Percentiles rank a stretch among this genome's conserved stretches.
Evolutionary conservation across 2,113 vertebrate species (phyloP).

Genomic region (Sterrhoptilus dennistouni): DNA sequence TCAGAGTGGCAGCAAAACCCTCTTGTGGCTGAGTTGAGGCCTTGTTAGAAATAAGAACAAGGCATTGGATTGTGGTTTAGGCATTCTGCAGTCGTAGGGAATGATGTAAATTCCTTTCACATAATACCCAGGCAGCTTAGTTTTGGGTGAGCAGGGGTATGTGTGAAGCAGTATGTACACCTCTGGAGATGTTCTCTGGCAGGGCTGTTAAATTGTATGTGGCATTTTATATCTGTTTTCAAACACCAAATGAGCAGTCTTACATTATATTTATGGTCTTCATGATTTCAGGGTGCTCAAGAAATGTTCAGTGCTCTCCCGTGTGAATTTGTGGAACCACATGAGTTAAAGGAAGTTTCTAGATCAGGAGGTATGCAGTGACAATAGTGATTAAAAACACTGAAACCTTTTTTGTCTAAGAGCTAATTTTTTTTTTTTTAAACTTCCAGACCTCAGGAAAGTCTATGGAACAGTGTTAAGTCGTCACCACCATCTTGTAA

Average conservation of each 20-base stretch:
- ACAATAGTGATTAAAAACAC: neutral
- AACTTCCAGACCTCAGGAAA: conserved; percentile 85
- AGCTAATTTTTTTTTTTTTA: neutral
- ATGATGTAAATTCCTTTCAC: neutral
- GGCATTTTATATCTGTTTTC: neutral
- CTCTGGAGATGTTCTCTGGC: neutral
- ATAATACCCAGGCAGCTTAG: neutral
- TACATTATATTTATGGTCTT: neutral
- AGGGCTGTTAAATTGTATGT: neutral
- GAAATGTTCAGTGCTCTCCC: conserved; percentile 94
- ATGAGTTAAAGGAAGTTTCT: conserved; percentile 90
- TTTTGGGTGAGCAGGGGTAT: neutral
- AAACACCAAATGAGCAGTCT: neutral
- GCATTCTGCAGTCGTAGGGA: neutral
- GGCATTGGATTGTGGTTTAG: neutral
- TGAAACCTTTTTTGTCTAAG: neutral
- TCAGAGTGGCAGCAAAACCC: neutral
- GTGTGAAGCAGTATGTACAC: neutral
- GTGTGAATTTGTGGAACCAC: conserved; percentile 93
- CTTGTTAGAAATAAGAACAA: neutral
- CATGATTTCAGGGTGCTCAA: conserved; percentile 86
- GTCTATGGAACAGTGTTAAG: conserved; percentile 95
- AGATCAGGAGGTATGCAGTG: conserved; percentile 82
- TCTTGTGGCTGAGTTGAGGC: neutral
- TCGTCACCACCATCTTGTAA: conserved; percentile 93